Evolutionary conservation across 2,113 vertebrate genomes (phyloP).

Genomic region (Dipodomys ordii): DNA sequence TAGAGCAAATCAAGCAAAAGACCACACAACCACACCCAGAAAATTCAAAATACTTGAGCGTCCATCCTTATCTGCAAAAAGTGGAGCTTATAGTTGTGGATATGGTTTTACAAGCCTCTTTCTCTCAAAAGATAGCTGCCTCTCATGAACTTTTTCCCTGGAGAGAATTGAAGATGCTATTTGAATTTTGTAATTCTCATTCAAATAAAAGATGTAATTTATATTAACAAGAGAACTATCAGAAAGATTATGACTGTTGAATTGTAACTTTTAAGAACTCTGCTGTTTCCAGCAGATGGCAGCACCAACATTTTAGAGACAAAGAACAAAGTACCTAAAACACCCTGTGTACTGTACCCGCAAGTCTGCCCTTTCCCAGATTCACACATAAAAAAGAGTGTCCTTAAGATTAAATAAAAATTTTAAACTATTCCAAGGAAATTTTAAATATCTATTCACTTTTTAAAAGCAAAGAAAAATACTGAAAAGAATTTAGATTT

Average conservation of each 20-base stretch:
- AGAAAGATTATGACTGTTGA: background rate
- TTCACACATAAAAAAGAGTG: conserved; percentile 52
- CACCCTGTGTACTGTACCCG: background rate
- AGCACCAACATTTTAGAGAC: background rate
- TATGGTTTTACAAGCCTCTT: background rate
- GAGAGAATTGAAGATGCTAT: background rate
- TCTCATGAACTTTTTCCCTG: background rate
- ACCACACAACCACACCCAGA: background rate
- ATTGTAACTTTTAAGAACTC: background rate
- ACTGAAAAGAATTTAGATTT: background rate
- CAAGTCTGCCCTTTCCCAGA: background rate
- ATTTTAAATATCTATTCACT: conserved; percentile 22
- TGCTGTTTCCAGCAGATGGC: conserved; percentile 70
- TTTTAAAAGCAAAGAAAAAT: conserved; percentile 57
- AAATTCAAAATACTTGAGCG: background rate
- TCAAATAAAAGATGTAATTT: background rate
- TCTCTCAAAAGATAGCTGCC: background rate
- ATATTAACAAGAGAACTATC: background rate
- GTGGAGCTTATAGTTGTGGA: background rate
- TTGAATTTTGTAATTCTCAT: background rate
- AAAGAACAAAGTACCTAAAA: background rate
- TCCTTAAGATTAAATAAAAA: conserved; percentile 42
- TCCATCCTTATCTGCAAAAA: background rate
- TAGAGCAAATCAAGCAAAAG: background rate
- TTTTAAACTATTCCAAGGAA: background rate